Percentiles rank a stretch among this genome's conserved stretches.
Conservation (phyloP, 2,888 invertebrate species). For the Drosophila anomelani region DNA sequence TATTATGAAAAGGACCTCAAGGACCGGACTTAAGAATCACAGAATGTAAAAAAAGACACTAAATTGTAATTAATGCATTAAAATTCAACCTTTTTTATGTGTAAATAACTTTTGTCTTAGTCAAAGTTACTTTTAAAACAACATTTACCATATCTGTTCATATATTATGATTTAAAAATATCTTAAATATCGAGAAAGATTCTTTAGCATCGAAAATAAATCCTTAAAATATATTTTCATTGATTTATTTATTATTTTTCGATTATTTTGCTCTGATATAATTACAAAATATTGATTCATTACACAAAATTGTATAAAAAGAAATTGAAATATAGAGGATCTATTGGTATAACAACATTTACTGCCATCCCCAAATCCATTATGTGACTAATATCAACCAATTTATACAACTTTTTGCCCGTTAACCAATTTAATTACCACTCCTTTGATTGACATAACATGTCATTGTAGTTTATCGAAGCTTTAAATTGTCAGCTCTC, state of each 20-base stretch:
- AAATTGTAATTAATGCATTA: background rate
- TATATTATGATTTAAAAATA: background rate
- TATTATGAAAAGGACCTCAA: background rate
- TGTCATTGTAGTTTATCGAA: constrained; percentile 25
- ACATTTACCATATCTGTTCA: no score
- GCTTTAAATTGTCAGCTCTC: constrained; percentile 26
- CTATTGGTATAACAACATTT: background rate
- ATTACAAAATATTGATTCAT: background rate
- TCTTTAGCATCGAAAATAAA: background rate
- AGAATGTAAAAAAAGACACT: background rate
- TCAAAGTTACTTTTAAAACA: no score
- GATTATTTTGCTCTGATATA: background rate
- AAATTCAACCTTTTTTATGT: background rate
- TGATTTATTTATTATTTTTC: no score
- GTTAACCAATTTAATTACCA: constrained; percentile 11
- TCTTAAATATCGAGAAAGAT: background rate
- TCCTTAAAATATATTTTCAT: no score
- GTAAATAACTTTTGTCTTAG: background rate
- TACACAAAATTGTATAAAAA: background rate
- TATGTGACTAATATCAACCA: background rate
- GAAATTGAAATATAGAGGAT: background rate
- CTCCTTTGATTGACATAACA: constrained; percentile 18
- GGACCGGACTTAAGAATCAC: background rate
- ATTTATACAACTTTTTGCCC: background rate
- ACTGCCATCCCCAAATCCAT: background rate